Base-by-base conservation (phyloP, 2,888 invertebrate species). In the Isotomurus palustris region DNA sequence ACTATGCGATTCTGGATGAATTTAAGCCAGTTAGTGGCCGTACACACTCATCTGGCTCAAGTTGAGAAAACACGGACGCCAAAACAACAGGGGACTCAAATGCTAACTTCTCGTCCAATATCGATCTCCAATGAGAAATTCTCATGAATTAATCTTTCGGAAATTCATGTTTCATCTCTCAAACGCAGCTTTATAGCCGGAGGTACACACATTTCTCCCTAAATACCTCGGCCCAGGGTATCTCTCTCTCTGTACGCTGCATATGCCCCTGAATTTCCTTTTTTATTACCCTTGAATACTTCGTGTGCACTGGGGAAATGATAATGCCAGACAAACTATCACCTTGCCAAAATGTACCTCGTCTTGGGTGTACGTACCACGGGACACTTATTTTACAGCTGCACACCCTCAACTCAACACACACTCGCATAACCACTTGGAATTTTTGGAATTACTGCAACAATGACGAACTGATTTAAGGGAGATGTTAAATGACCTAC, bases 111-210 rank as follows among this genome's bases (percentile, higher is more conserved):
- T 14, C 12, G n/a, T 8, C 19, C 17, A 25, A 25, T 45, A 62
- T 57, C 41, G 57, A 53, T 53, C 58, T 56, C 44, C 49, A 64
- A 65, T 66, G 66, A 64, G 66, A 69, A 67, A 69, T 69, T 69
- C 69, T 64, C 67, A 66, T 58, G 64, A 67, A 57, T 66, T 66
- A 69, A 69, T 69, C 66, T 67, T 64, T 66, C 60, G 69, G 69
- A 69, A 69, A 67, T 65, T 57, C 63, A 64, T 64, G 56, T 58
- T 21, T 52, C 52, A 53, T 45, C 41, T 38, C 40, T 45, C 36
- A 21, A 29, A 49, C 25, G 28, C 22, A 21, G 17, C 40, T 43
- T 43, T 43, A 24, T 43, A 12, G 50, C 50, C 50, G 2, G 5
- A 22, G 50, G 50, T 40, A 24, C 24, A 24, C 24, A 43, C 24